Conservation (phyloP, 2,888 invertebrate genomes). For the Amiota communis region DNA sequence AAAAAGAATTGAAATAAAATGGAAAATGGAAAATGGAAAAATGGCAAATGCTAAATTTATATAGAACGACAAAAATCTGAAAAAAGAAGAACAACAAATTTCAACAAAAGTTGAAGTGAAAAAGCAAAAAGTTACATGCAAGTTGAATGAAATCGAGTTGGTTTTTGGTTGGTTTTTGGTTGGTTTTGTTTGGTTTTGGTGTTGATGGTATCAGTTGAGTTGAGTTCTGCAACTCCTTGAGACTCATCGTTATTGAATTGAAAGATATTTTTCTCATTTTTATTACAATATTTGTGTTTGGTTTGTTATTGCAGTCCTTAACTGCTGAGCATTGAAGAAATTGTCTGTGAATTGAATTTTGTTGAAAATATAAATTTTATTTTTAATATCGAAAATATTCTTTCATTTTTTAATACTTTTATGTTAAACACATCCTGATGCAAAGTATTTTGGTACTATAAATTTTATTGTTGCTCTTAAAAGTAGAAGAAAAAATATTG, state of each 20-base stretch:
- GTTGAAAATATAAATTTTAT: not conserved
- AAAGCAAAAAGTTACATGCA: not conserved
- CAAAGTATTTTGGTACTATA: not conserved
- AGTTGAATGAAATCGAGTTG: not conserved
- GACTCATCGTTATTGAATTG: not conserved
- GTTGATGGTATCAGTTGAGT: not conserved
- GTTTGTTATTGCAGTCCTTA: conserved; percentile 8
- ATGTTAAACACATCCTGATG: not conserved
- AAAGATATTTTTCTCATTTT: not conserved
- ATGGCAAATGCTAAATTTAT: not conserved
- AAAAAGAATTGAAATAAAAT: not conserved
- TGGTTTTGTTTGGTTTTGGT: not conserved
- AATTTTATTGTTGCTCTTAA: conserved; percentile 19
- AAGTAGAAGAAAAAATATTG: too few species aligned
- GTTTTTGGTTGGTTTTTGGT: too few species aligned
- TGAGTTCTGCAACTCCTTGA: not conserved
- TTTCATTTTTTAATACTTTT: not conserved
- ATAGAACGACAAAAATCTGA: too few species aligned
- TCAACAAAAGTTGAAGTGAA: not conserved
- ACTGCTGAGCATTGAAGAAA: not conserved
- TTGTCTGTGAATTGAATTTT: conserved; percentile 23
- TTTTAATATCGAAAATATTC: not conserved
- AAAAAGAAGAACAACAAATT: not conserved
- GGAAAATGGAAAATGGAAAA: not conserved
- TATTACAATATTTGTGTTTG: not conserved